These are phyloP conservation scores for Polydrusus pterygomalis DNA, from an alignment of 2,888 invertebrate genomes.

Conservation along the genomic window DNA sequence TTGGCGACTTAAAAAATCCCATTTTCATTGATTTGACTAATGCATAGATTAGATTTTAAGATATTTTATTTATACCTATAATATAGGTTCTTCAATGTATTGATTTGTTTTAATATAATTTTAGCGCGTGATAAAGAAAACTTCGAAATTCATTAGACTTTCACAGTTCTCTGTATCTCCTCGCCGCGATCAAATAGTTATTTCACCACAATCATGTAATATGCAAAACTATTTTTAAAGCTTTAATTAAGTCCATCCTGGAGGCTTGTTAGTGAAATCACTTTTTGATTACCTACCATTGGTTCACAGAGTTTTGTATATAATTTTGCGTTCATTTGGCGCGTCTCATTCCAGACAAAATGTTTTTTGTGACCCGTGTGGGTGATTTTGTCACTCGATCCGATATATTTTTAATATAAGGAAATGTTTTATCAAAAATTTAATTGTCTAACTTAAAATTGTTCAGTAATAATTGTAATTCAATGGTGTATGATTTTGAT, in stretches of 20 bases:
- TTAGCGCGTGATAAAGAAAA: slow-evolving; percentile 19
- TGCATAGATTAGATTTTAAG: slow-evolving; percentile 23
- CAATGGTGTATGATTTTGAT: slow-evolving; percentile 71
- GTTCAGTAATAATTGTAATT: slow-evolving; percentile 65
- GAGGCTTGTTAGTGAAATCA: slow-evolving; percentile 17
- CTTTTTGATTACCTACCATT: slow-evolving; percentile 5
- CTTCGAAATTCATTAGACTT: slow-evolving; percentile 4
- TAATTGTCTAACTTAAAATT: slow-evolving; percentile 66
- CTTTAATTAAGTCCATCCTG: neutral
- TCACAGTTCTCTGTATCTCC: neutral
- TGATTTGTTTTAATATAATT: slow-evolving; percentile 17
- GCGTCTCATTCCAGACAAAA: slow-evolving; percentile 67
- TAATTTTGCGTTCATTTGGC: slow-evolving; percentile 62
- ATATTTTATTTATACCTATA: slow-evolving; percentile 26
- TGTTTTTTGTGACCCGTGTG: slow-evolving; percentile 54
- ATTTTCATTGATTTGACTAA: slow-evolving; percentile 36
- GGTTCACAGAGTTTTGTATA: slow-evolving; percentile 59
- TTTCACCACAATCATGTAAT: neutral
- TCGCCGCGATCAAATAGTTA: neutral
- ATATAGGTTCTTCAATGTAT: slow-evolving; percentile 13
- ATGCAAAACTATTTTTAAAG: slow-evolving; percentile 15
- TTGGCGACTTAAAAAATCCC: slow-evolving; percentile 10
- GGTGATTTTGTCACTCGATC: slow-evolving; percentile 60
- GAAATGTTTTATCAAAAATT: slow-evolving; percentile 61
- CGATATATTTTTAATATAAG: slow-evolving; percentile 70